Evolutionary conservation across 2,113 vertebrate genomes (phyloP).

Genomic region (Lutjanus erythropterus): DNA sequence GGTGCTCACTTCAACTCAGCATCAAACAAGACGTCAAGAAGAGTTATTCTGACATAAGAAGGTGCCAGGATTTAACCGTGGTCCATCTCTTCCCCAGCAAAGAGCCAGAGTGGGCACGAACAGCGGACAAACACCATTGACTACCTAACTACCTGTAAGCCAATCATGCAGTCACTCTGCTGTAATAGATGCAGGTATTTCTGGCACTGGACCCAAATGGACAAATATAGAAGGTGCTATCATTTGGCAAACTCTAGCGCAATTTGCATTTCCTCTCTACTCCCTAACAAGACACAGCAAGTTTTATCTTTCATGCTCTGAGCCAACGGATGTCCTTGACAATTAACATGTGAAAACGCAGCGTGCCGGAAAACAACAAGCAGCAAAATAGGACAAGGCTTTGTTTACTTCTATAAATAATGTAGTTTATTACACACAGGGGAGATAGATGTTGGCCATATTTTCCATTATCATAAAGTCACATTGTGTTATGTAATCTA

Average conservation of each 20-base stretch:
- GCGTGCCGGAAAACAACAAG: conserved; percentile 35
- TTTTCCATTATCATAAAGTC: conserved; percentile 59
- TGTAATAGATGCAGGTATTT: conserved; percentile 9
- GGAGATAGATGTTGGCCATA: conserved; percentile 50
- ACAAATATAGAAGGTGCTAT: neutral
- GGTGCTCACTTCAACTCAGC: conserved; percentile 30
- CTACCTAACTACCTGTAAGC: conserved; percentile 65
- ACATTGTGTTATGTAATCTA: conserved; percentile 63
- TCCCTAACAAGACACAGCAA: conserved; percentile 19
- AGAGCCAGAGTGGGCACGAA: conserved; percentile 31
- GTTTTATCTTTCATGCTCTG: conserved; percentile 32
- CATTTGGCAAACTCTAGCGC: neutral
- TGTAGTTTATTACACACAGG: conserved; percentile 52
- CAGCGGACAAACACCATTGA: conserved; percentile 64
- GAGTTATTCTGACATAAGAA: conserved; percentile 60
- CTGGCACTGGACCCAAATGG: neutral
- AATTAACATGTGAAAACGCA: conserved; percentile 58
- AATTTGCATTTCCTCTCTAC: conserved; percentile 10
- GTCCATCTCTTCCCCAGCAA: conserved; percentile 22
- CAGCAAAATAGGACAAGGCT: conserved; percentile 55
- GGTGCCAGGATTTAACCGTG: conserved; percentile 40
- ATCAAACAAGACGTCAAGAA: conserved; percentile 64
- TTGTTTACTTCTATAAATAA: conserved; percentile 72
- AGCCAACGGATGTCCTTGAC: conserved; percentile 46
- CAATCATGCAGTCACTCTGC: conserved; percentile 48